Evolutionary conservation across 1,140 invertebrate genomes (phyloP).

Genomic region (Philaenus spumarius): DNA sequence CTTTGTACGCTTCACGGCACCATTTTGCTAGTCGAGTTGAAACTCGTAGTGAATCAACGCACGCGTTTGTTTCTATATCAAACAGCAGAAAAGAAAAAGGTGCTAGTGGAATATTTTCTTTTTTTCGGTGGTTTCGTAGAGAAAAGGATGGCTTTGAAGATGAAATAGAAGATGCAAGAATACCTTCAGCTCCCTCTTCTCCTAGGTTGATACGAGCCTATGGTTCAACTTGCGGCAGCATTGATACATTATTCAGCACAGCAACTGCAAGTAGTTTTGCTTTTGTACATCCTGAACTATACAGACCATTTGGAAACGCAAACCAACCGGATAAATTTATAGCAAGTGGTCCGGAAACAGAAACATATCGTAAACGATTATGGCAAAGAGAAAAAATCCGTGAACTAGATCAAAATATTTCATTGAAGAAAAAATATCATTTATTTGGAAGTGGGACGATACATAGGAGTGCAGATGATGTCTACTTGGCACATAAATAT

Average conservation of each 20-base stretch:
- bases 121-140: slow-evolving; percentile 45
- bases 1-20: slow-evolving; percentile 9
- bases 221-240: slow-evolving; percentile 46
- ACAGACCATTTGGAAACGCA: slow-evolving; percentile 40
- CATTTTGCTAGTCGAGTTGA: slow-evolving; percentile 5
- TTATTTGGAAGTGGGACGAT: slow-evolving; percentile 44
- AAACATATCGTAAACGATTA: slow-evolving; percentile 53
- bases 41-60: slow-evolving; percentile 10
- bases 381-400: slow-evolving; percentile 48
- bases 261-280: slow-evolving; percentile 64
- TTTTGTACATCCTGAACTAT: slow-evolving; percentile 49
- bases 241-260: slow-evolving; percentile 54
- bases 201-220: slow-evolving; percentile 21
- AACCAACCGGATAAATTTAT: slow-evolving; percentile 39
- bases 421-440: slow-evolving; percentile 54
- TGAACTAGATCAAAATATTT: slow-evolving; percentile 49
- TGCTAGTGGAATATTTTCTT: slow-evolving; percentile 41
- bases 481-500: not conserved
- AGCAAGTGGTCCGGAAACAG: slow-evolving; percentile 45
- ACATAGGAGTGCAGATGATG: slow-evolving; percentile 22
- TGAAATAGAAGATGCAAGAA: slow-evolving; percentile 14
- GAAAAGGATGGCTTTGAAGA: slow-evolving; percentile 23
- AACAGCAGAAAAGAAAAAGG: slow-evolving; percentile 19
- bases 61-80: slow-evolving; percentile 5
- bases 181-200: slow-evolving; percentile 16